phyloP scores from a whole-genome alignment of 1,140 invertebrate genomes.

The Hirudo medicinalis region DNA sequence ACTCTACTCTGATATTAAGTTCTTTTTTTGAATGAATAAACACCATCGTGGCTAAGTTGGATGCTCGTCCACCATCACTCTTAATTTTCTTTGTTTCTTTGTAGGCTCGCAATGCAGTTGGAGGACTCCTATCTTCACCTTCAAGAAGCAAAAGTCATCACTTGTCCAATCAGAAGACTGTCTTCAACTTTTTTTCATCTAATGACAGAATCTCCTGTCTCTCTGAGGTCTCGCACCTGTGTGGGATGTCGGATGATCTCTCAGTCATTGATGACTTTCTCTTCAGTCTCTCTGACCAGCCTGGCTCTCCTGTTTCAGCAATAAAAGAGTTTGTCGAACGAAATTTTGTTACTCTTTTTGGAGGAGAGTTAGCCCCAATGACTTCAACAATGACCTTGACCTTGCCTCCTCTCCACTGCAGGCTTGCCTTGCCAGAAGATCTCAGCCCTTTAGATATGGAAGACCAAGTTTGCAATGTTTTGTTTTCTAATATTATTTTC shows the following conservation, averaged over 20 bases:
- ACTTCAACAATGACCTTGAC: slow-evolving; percentile 8
- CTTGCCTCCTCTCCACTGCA: slow-evolving; percentile 3
- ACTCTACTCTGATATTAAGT: too few species aligned
- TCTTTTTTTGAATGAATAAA: too few species aligned
- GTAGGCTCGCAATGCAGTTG: slow-evolving; percentile 3
- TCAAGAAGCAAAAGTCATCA: too few species aligned
- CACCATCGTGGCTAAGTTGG: too few species aligned
- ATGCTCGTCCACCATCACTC: too few species aligned
- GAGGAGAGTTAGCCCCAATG: neutral
- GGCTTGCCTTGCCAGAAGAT: slow-evolving; percentile 2
- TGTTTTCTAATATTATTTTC: too few species aligned
- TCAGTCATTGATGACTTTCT: neutral
- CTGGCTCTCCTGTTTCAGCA: neutral
- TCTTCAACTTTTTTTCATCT: too few species aligned
- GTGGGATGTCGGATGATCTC: neutral
- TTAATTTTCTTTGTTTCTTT: neutral
- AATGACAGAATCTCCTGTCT: too few species aligned
- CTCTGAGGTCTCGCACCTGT: too few species aligned
- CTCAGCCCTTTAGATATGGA: neutral
- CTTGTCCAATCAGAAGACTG: too few species aligned
- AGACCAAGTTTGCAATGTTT: too few species aligned
- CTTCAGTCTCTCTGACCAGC: neutral
- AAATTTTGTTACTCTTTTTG: neutral
- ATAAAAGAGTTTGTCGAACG: neutral
- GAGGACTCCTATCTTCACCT: neutral